phyloP scores from a whole-genome alignment of 23 tunicate species.

The Trididemnum nubilum region DNA sequence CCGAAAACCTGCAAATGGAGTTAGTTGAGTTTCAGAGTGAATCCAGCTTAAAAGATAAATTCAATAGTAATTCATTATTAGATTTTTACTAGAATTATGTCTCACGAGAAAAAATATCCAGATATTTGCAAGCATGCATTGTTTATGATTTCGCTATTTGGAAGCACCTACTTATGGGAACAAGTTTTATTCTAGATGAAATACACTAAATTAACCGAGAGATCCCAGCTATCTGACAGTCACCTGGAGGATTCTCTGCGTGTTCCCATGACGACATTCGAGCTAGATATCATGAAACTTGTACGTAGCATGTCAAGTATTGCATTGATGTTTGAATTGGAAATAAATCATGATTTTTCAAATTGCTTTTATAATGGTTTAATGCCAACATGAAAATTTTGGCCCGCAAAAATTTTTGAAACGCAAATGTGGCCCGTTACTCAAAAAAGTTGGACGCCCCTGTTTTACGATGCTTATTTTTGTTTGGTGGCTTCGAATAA shows the following conservation, averaged over 20 bases:
- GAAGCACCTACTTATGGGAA: constrained; percentile 31
- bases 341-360: constrained; percentile 30
- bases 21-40: constrained; percentile 31
- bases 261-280: constrained; percentile 29
- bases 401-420: constrained; percentile 35
- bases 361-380: constrained; percentile 26
- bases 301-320: constrained; percentile 34
- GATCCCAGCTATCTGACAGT: constrained; percentile 35
- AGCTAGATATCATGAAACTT: constrained; percentile 25
- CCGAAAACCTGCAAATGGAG: constrained; percentile 45
- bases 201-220: constrained; percentile 26
- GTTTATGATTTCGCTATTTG: constrained; percentile 33
- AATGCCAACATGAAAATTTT: constrained; percentile 13
- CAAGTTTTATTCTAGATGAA: constrained; percentile 28
- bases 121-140: constrained; percentile 15
- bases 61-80: constrained; percentile 28
- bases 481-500: too few species aligned
- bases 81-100: constrained; percentile 34
- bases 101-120: constrained; percentile 46
- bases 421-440: constrained; percentile 27
- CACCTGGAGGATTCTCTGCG: constrained; percentile 38
- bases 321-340: constrained; percentile 37
- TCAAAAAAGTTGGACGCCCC: constrained; percentile 39
- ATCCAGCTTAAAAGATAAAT: constrained; percentile 35
- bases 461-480: constrained; percentile 9